Percentiles rank a stretch among this genome's conserved stretches.
phyloP scores from a whole-genome alignment of 2,797 vertebrate genomes.

The Ficedula albicollis region DNA sequence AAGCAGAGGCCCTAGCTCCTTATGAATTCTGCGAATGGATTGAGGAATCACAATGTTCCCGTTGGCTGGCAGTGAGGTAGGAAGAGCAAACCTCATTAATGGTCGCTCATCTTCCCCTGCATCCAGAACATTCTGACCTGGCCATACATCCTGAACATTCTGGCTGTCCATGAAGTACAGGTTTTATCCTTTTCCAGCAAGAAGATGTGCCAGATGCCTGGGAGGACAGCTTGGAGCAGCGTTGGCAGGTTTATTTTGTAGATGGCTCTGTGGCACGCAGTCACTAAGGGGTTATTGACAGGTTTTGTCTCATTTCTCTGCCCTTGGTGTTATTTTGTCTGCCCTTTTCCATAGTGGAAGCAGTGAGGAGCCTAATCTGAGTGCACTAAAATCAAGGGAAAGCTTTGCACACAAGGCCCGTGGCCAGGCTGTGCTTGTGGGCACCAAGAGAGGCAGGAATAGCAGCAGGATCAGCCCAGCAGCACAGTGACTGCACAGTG shows the following conservation, averaged over 20 bases:
- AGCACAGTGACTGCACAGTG: not conserved
- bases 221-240: not conserved
- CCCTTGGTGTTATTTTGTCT: not conserved
- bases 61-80: not conserved
- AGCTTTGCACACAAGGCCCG: not conserved
- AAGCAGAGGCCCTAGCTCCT: not conserved
- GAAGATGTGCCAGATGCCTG: not conserved
- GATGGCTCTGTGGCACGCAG: not conserved
- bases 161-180: not conserved
- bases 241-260: not conserved
- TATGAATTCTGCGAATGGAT: not conserved
- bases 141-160: not conserved
- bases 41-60: not conserved
- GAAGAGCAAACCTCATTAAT: not conserved
- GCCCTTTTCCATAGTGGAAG: not conserved
- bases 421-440: not conserved
- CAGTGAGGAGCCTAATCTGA: not conserved
- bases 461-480: not conserved
- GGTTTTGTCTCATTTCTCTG: not conserved
- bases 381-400: not conserved
- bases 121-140: slow-evolving; percentile 13
- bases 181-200: not conserved
- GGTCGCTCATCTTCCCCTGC: rapidly evolving
- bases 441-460: not conserved
- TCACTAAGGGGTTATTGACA: not conserved